Evolutionary conservation across 2,797 vertebrate genomes (phyloP), one percentile per base, ranked within the genome.

Genomic region (Scolopax bukidnonensis): DNA sequence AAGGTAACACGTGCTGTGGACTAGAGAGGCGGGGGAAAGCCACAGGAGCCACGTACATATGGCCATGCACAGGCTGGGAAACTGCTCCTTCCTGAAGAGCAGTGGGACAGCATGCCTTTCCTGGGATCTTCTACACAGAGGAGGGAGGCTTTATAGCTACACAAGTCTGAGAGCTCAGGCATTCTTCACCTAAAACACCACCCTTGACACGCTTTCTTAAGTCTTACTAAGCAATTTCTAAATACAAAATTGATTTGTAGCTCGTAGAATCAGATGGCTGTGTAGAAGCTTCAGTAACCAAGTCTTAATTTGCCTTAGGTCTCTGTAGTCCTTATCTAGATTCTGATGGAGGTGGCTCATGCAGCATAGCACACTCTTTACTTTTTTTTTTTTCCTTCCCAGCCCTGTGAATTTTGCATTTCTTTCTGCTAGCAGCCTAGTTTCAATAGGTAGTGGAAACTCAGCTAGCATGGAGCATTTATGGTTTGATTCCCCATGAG

Each of bases 1-100:
- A 97, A 99, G 98, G 99, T 99, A 97, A 96, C 11, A 4, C n/a
- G 4, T 7, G 3, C 70, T 13, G 32, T 0, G 0, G 33, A 32
- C 23, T 16, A 2, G 6, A 15, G 53, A 38, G 36, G 30, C 28
- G 70, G 70, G 25, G 13, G 25, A 6, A 13, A 8, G 41, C 69
- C 15, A 4, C 18, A 13, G 24, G 27, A 75, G 40, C 68, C 30
- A 3, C 1, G 0, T 3, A 7, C 20, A 4, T 28, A 17, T 13
- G 36, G 71, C 80, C 43, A 13, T 4, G 12, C n/a, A 16, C 9
- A 12, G 86, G 24, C 4, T 21, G n/a, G 53, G 63, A 73, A 27
- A 6, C 48, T 48, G 54, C 50, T 73, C 5, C 50, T 40, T 73
- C 4, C 50, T 54, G 60, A 20, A 40, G 50, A 19, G 54, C 41